Base-by-base conservation (phyloP, 1,140 invertebrate genomes). In the Helicoverpa zea region DNA sequence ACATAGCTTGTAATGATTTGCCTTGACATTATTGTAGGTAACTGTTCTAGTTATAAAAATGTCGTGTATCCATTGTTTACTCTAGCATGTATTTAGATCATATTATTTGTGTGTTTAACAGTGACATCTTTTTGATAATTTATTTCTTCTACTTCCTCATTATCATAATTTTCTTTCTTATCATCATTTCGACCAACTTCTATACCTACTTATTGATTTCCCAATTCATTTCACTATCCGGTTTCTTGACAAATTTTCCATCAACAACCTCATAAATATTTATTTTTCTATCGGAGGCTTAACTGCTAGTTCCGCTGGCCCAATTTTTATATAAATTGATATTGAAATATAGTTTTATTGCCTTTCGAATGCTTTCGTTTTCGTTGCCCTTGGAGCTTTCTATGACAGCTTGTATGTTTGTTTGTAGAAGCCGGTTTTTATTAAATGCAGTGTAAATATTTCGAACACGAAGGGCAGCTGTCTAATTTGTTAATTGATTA, bases 291-390 rank as follows among this genome's bases (percentile, higher is more conserved):
- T 58, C 9, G n/a, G 16, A 7, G 16, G 56, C 18, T 58, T 58
- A 10, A 58, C 16, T 5, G 16, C 11, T 9, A 43, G 35, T 43
- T 58, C 56, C 16, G 18, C 23, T 58, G 56, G 0, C 56, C 56
- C 16, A 58, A 58, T 58, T 58, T 10, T 58, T 18, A 23, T 58
- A 23, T 18, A 58, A 58, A 58, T 58, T 11, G 56, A 58, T 58
- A 18, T 18, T 58, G 56, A 18, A 58, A 16, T 43, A 43, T 43
- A 58, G 18, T 18, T 58, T 58, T 58, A 58, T 11, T 11, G 16
- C 16, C 56, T 58, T 58, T 58, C 56, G 11, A 58, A 58, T 18
- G 56, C 56, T 58, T 58, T 58, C 56, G 7, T 58, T 58, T 58
- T 58, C 35, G 9, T 58, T 58, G 16, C 11, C 16, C 35, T 43